Evolutionary conservation across 2,113 vertebrate genomes (phyloP), one percentile per base, ranked within the genome.

Genomic region (Synodontis membranacea): DNA sequence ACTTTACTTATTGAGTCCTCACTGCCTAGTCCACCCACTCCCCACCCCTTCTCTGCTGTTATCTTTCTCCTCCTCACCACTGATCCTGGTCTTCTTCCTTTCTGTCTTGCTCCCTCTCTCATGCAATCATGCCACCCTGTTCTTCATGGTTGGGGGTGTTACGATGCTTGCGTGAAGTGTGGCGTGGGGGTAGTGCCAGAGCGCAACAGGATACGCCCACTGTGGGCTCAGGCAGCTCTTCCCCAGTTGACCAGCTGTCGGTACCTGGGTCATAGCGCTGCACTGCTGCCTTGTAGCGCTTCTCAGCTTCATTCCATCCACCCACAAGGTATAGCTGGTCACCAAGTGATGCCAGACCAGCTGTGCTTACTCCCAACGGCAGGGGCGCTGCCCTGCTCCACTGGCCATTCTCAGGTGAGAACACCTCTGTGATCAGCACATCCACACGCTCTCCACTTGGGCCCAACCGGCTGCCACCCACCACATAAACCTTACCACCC

Each of bases 121-220:
- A 94, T 15, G 91, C 91, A 0, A 66, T 72, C 50, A 44, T 58
- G n/a, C 92, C 95, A 91, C 89, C 92, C 83, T 92, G 88, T 11
- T 91, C 86, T n/a, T 94, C 92, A n/a, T 94, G 91, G 85, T 86
- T 80, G 0, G 86, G 94, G 5, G 92, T 94, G 92, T 95, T 95
- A 74, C 94, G 93, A 88, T 94, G 94, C 4, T 94, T 92, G 39
- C 95, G 94, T 0, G 94, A 86, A 0, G 92, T 14, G 39, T 93
- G 93, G 9, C 94, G 93, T 0, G 88, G 89, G 0, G 95, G 95
- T 62, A 97, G 94, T 34, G 88, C 91, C 88, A 96, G 87, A n/a
- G 93, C 90, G 81, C 96, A 97, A 91, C 96, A 97, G 1, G 95
- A 96, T 37, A 97, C 95, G 0, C 96, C 96, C 88, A 96, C 96